Base-by-base conservation (phyloP, 1,140 invertebrate genomes). In the Drosophila asahinai region DNA sequence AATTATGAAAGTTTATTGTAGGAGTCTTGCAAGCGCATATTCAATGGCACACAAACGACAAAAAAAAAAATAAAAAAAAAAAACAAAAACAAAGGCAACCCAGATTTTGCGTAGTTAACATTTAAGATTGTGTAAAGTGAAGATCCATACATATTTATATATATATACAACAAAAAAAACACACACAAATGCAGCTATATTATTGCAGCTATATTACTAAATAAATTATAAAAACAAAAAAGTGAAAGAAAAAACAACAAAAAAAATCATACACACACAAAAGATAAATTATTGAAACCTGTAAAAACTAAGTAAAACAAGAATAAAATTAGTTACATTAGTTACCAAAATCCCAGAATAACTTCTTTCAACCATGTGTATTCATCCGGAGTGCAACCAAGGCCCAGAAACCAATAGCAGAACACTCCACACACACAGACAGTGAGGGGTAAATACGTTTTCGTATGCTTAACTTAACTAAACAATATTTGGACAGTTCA, bases 281-380 rank as follows among this genome's bases (percentile, higher is more conserved):
- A 79, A 83, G 60, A 87, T 83, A 83, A 87, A 86, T 84, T 86
- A 82, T 86, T 81, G 71, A 86, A 87, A 87, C 81, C 81, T 89
- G 86, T 90, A 89, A 90, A 89, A 89, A 86, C 64, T 90, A 89
- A 90, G 86, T 81, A 89, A 87, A 86, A 65, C 79, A 89, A 89
- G 38, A 89, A 86, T 90, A 89, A 89, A 89, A 82, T 90, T 91
- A 89, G 86, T 89, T 89, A 90, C 86, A 89, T 89, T 89, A 89
- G 84, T 89, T 89, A 89, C 86, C 68, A 89, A 84, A 40, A 81
- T 81, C 52, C 81, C 52, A 72, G 81, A 54, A 68, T 38, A 62
- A 51, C 30, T 89, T 87, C 19, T 81, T 84, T 86, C 61, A 61
- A 54, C 17, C 47, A 17, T 40, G 49, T 59, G 40, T 48, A 49